phyloP scores from a whole-genome alignment of 37 sponge, comb jelly and placozoan genomes.

The Eunapius fragilis region DNA sequence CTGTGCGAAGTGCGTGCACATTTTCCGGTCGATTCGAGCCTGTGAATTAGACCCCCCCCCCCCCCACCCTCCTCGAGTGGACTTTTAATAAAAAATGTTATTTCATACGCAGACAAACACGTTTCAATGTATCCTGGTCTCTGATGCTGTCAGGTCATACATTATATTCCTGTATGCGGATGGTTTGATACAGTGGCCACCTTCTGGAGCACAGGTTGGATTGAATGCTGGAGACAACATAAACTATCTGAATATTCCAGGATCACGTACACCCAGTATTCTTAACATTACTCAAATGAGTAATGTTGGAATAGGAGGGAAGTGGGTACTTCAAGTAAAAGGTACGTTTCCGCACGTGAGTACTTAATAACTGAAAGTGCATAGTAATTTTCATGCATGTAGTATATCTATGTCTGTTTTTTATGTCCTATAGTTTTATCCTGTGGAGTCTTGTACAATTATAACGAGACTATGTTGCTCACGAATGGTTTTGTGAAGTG shows the following conservation, averaged over 20 bases:
- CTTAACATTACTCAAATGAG: neutral
- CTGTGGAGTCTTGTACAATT: neutral
- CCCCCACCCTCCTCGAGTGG: too few relatives aligned
- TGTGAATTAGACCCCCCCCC: too few relatives aligned
- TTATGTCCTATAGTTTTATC: neutral
- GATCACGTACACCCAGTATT: neutral
- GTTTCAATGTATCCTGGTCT: neutral
- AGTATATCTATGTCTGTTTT: neutral
- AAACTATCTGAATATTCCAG: neutral
- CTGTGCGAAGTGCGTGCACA: too few relatives aligned
- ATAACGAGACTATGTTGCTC: neutral
- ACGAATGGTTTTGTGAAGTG: neutral
- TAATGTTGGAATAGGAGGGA: neutral
- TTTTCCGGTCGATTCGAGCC: too few relatives aligned
- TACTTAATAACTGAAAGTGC: too few relatives aligned
- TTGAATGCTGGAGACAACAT: neutral
- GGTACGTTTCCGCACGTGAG: neutral
- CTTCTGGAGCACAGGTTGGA: neutral
- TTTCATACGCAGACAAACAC: neutral
- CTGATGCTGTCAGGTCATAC: neutral
- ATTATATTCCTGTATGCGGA: neutral
- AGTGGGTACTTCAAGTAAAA: neutral
- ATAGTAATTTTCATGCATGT: too few relatives aligned
- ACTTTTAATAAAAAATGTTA: too few relatives aligned
- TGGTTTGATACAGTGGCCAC: neutral